Evolutionary conservation across 2,888 invertebrate genomes (phyloP).

Genomic region (Acanthosoma haemorrhoidale): DNA sequence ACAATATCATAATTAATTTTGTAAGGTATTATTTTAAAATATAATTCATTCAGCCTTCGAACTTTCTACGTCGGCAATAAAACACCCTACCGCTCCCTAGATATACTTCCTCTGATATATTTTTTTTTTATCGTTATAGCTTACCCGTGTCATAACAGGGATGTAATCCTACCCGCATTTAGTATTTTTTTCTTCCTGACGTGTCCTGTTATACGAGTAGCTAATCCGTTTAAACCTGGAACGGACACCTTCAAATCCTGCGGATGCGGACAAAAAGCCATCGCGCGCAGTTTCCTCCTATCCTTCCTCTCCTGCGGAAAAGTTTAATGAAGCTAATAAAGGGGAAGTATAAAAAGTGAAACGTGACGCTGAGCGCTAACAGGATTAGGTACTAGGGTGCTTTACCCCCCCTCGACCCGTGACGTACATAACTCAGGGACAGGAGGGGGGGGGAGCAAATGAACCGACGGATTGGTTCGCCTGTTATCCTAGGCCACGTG

Average conservation of each 20-base stretch:
- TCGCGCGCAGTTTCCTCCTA: too few relatives aligned
- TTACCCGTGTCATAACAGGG: too few relatives aligned
- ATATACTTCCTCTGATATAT: too few relatives aligned
- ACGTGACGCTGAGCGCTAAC: background rate
- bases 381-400: background rate
- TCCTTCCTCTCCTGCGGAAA: background rate
- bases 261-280: background rate
- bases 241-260: background rate
- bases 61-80: too few relatives aligned
- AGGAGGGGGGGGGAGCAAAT: background rate
- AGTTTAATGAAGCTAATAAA: slow-evolving; percentile 3
- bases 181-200: background rate
- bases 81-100: too few relatives aligned
- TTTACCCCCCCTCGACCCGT: too few relatives aligned
- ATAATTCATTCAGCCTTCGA: too few relatives aligned
- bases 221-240: background rate
- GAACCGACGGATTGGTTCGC: background rate
- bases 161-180: background rate
- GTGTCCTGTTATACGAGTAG: background rate
- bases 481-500: slow-evolving; percentile 7
- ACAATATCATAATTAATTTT: too few relatives aligned
- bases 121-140: background rate
- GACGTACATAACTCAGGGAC: background rate
- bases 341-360: slow-evolving; percentile 5
- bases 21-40: too few relatives aligned